Base-by-base conservation (phyloP, 1,140 invertebrate genomes). In the Tetramorium parvispinum region DNA sequence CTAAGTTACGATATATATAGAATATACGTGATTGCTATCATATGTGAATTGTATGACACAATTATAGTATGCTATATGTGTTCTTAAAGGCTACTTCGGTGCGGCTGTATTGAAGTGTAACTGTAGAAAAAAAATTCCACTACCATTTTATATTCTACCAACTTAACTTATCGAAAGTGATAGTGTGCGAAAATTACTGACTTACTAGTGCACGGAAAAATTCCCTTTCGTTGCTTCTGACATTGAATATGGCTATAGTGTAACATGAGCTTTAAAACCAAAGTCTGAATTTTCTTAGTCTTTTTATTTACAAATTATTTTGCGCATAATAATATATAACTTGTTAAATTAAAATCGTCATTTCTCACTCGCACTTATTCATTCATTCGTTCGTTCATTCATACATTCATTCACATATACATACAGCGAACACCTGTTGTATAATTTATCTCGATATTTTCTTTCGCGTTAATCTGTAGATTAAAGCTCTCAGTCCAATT, bases 381-480 rank as follows among this genome's bases (percentile, higher is more conserved):
- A 55, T 2, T n/a, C 18, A 55, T 6, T 21, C 6, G 8, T 16
- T 11, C 46, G 11, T 13, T n/a, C 51, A 53, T n/a, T 3, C 51
- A 53, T n/a, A 16, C 51, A 53, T n/a, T 18, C 18, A n/a, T 4
- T 18, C 13, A 53, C 18, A 40, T 13, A n/a, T 7, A 5, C 63
- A 66, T n/a, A 21, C 7, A 27, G 8, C 27, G 7, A 75, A 75
- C 51, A 57, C n/a, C 53, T 76, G 51, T 76, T 27, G 21, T 43
- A 57, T 24, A 55, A 3, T 75, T 40, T n/a, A 37, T 32, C 13
- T 75, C 32, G 51, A 21, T 75, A 75, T 75, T 75, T 75, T 53
- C 51, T 73, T 57, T 57, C 32, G 27, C 43, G 16, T 71, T 32
- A 16, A 8, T 40, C n/a, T 32, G 27, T 11, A 51, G 24, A 53